phyloP scores from a whole-genome alignment of 2,888 invertebrate species.

The Serrognathus titanus region DNA sequence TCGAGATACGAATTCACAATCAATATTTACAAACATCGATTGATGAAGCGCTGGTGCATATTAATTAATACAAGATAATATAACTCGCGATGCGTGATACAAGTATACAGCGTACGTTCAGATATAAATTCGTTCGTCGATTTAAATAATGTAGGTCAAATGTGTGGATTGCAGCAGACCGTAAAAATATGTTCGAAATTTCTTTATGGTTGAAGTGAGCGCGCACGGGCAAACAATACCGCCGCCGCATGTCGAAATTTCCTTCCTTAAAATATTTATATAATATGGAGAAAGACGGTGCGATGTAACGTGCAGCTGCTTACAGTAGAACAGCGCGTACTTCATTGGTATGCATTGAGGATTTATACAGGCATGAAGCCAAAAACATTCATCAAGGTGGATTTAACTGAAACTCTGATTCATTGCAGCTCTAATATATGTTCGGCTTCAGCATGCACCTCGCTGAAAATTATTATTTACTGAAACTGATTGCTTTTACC shows the following conservation, averaged over 20 bases:
- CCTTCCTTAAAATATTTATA: constrained; percentile 8
- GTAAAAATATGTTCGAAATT: constrained; percentile 5
- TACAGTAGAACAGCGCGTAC: constrained; percentile 42
- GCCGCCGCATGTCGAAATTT: neutral
- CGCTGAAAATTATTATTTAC: constrained; percentile 48
- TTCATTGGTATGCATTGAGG: constrained; percentile 54
- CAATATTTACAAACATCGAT: no score
- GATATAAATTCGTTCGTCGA: no score
- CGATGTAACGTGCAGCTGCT: constrained; percentile 9
- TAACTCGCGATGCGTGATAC: no score
- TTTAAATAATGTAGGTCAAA: no score
- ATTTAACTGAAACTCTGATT: constrained; percentile 53
- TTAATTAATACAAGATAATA: no score
- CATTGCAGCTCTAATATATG: constrained; percentile 52
- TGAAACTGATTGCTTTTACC: constrained; percentile 42
- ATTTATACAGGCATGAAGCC: constrained; percentile 53
- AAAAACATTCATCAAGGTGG: constrained; percentile 54
- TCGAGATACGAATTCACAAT: no score
- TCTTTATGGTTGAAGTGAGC: neutral
- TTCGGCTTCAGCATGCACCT: constrained; percentile 43
- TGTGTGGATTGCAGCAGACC: no score
- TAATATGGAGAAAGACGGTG: constrained; percentile 15
- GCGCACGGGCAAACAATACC: neutral
- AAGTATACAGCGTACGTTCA: no score
- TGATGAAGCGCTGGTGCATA: no score